Evolutionary conservation across 2,113 vertebrate species (phyloP), one percentile per base, ranked within the genome.

Genomic region (Thinocorus orbignyianus): DNA sequence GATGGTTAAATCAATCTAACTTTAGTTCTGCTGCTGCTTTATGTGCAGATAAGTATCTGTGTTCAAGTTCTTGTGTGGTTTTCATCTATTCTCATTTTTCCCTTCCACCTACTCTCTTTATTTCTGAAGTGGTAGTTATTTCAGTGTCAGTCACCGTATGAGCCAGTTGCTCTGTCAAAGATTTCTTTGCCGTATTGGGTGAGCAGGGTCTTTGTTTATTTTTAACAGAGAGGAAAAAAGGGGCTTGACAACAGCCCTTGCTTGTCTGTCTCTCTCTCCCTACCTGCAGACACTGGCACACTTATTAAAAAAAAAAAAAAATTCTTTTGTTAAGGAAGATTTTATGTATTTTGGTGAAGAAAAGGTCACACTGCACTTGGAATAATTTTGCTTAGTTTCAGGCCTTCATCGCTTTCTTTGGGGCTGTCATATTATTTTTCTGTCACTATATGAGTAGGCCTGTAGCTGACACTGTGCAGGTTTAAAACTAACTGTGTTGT

Each of bases 331-430:
- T 97, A 96, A 77, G 84, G 76, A 78, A 93, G 68, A 35, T 83
- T 81, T 30, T 95, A 7, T 93, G 15, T 94, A 74, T 73, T 97
- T 94, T 85, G 80, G 74, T 93, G 92, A 95, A 90, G 70, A 97
- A 98, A 98, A 98, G 96, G 95, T 97, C 97, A 97, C 30, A 13
- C 73, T 81, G 92, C 72, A 78, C 54, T 78, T 78, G 31, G 76
- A 97, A 95, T 92, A 97, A 55, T 91, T 81, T 82, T 85, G 66
- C 51, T 91, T 93, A 41, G 49, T 83, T 95, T 90, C 54, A 87
- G 60, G 52, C 90, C 54, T 97, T 95, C 65, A 31, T 5, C 89
- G 79, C 80, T 92, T 95, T 73, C 76, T 85, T 76, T 58, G 62
- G 46, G 76, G 77, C 81, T 96, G 96, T 97, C 95, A 90, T 73